Evolutionary conservation across 2,113 vertebrate species (phyloP), one percentile per base, ranked within the genome.

Genomic region (Phyllostomus discolor): DNA sequence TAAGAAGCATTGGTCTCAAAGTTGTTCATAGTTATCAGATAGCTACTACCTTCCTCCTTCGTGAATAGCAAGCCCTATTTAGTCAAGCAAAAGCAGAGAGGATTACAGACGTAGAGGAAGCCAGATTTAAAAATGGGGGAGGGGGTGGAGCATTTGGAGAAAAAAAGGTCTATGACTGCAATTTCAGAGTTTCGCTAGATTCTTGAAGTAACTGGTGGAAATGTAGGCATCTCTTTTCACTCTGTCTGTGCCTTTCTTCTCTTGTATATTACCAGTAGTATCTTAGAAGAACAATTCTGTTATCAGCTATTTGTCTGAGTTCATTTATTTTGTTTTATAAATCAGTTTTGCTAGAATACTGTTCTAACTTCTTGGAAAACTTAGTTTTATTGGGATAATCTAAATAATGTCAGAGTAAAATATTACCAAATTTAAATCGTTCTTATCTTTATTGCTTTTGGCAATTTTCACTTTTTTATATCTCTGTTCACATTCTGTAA

Each of bases 401-500:
- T 80, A 95, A 94, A 59, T 84, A n/a, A 82, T 92, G 79, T 79
- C 67, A 62, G 38, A n/a, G 31, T 93, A 95, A 95, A 88, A 57
- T 73, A 91, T 46, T 66, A 4, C 66, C 64, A 31, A 46, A 96
- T 95, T 95, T 72, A 95, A 94, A 69, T 84, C 83, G 26, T 80
- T 92, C n/a, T 93, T 82, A 88, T 78, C 52, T 90, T 97, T 81
- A 82, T 95, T 84, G 72, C 78, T 95, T 91, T 90, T n/a, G 84
- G 14, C 70, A 85, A 57, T 83, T 95, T 97, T 96, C 54, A 90
- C 19, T 46, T 97, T 94, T 97, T 95, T 72, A 88, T 83, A 59
- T 84, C 35, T 75, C 66, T 64, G 15, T 48, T 73, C 26, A 35
- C 7, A 72, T 88, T 66, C 24, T 94, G 3, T 91, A 95, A 95